Conservation (phyloP, 53 echinoderm and acorn worm species). For the Holothuria leucospilota region DNA sequence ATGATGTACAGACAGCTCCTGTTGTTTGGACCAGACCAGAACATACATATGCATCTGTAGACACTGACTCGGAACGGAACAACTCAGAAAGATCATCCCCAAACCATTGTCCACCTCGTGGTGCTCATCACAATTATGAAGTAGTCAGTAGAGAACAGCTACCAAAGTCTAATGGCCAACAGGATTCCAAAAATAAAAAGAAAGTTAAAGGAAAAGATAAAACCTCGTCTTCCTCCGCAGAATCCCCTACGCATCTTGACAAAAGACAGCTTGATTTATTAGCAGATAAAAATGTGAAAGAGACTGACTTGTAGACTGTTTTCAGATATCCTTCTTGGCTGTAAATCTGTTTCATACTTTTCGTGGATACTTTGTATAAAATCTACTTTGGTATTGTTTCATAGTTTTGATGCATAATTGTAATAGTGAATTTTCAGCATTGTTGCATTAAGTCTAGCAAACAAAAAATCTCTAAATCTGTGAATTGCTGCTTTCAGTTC, state of each 20-base stretch:
- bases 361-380: no score
- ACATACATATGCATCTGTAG: conserved; percentile 82
- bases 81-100: background rate
- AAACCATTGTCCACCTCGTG: background rate
- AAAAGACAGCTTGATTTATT: conserved; percentile 8
- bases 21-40: conserved; percentile 72
- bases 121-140: conserved; percentile 24
- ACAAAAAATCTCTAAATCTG: no score
- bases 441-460: no score
- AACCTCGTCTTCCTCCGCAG: background rate
- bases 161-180: background rate
- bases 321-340: no score
- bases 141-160: background rate
- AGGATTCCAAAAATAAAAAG: conserved; percentile 3
- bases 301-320: background rate
- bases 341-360: no score
- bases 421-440: no score
- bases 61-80: conserved; percentile 9
- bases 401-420: no score
- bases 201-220: conserved; percentile 25
- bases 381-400: no score
- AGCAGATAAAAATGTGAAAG: conserved; percentile 22
- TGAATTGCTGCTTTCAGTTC: no score
- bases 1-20: conserved; percentile 20
- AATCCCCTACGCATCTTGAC: conserved; percentile 30